These are phyloP conservation scores for Macropodus opercularis DNA, from an alignment of 2,797 vertebrate genomes.

Conservation along the genomic window DNA sequence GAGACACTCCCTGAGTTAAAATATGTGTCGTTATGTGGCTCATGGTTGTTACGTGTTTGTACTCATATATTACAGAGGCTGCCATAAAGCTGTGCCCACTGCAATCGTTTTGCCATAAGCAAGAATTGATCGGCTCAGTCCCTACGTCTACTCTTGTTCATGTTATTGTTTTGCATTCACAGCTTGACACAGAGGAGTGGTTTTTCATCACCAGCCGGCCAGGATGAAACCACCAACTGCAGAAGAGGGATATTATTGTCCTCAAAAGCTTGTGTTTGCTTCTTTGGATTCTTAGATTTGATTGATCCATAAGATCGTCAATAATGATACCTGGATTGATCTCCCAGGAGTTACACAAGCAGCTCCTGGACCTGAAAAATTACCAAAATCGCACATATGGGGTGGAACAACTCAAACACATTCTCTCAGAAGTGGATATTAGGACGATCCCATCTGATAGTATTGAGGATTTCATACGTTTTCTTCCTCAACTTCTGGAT, in stretches of 20 bases:
- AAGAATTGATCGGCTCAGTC: background rate
- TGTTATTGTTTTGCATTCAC: slow-evolving; percentile 35
- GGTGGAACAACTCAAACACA: slow-evolving; percentile 86
- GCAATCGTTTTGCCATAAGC: background rate
- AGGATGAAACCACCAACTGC: slow-evolving; percentile 62
- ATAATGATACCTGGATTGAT: slow-evolving; percentile 88
- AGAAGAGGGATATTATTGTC: slow-evolving; percentile 58
- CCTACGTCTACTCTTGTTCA: background rate
- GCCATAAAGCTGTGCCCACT: background rate
- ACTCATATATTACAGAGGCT: background rate
- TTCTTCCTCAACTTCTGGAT: slow-evolving; percentile 83
- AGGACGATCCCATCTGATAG: slow-evolving; percentile 69
- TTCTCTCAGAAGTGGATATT: slow-evolving; percentile 78
- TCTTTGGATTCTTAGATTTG: slow-evolving; percentile 62
- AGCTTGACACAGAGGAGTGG: slow-evolving; percentile 51
- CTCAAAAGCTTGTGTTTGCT: slow-evolving; percentile 45
- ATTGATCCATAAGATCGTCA: slow-evolving; percentile 49
- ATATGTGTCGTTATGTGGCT: background rate
- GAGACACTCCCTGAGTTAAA: background rate
- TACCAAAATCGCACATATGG: slow-evolving; percentile 88
- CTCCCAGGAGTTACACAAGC: slow-evolving; percentile 85
- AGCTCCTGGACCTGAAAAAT: slow-evolving; percentile 88
- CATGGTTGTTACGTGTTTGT: background rate
- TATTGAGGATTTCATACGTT: slow-evolving; percentile 84
- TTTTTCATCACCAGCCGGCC: slow-evolving; percentile 49